Base-by-base conservation (phyloP, 2,888 invertebrate species). In the Tortrix viridana region DNA sequence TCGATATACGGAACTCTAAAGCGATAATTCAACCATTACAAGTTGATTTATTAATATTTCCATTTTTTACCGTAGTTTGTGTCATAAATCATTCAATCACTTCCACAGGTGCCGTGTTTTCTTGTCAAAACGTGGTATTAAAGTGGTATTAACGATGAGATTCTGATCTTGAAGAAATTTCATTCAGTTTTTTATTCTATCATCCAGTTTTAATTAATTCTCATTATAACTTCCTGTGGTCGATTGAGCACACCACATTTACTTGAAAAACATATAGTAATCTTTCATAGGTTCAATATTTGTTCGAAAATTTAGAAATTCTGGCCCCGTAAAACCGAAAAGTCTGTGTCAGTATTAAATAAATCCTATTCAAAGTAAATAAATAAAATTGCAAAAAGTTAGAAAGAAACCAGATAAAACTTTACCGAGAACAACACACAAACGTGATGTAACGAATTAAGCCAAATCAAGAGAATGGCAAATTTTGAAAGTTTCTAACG, bases 31-130 rank as follows among this genome's bases (percentile, higher is more conserved):
- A 48, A 26, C 14, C 18, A 41, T 37, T 32, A 55, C 43, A 49
- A 26, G 41, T 32, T 55, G 26, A 61, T 55, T 48, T 18, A 61
- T 55, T 41, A 22, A 55, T 55, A 43, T 19, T 44, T 55, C 48
- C 26, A 41, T 14, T 61, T 55, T 49, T 61, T 43, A n/a, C n/a
- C 19, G 14, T 41, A 6, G 12, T 23, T 54, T 54, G 16, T 26
- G 37, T 43, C 49, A 41, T 55, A 61, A 14, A 49, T 61, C 61
- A 55, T 61, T 55, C 61, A 55, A 60, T 59, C 61, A 41, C 20
- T 61, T 49, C 32, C n/a, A 43, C 32, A 16, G 32, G 22, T 44
- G 55, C 22, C 32, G 55, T 41, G 53, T 61, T 55, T 44, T 54
- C 49, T 32, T 44, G 49, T 55, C 60, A 55, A 54, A 61, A 49